A percentile compares a stretch with the other conserved stretches of the same genome.
Evolutionary conservation across 2,113 vertebrate species (phyloP).

Genomic region (Bagarius yarrelli): DNA sequence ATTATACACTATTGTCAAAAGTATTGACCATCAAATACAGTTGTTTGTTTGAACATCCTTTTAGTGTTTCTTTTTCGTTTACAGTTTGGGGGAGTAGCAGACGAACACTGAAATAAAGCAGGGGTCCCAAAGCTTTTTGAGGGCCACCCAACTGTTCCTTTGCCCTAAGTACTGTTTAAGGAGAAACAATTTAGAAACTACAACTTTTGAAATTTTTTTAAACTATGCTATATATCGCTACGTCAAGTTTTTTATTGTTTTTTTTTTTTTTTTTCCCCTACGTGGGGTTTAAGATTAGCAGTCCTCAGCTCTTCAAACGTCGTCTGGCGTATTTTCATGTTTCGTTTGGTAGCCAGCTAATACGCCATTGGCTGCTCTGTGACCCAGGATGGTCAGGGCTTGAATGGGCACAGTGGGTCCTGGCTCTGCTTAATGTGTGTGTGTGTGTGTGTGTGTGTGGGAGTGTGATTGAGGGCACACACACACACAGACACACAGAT

Average conservation of each 20-base stretch:
- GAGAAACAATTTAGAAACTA: too few relatives aligned
- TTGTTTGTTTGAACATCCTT: too few relatives aligned
- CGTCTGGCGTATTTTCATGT: not conserved
- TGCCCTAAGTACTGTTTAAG: too few relatives aligned
- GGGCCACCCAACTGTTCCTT: too few relatives aligned
- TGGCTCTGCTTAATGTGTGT: slow-evolving; percentile 41
- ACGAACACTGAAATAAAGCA: too few relatives aligned
- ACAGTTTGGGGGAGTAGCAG: too few relatives aligned
- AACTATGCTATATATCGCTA: not conserved
- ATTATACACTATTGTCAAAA: too few relatives aligned
- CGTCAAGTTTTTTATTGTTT: not conserved
- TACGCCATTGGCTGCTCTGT: slow-evolving; percentile 43
- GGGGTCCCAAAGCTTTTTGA: too few relatives aligned
- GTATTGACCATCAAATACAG: too few relatives aligned
- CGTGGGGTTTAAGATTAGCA: not conserved
- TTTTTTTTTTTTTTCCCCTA: not conserved
- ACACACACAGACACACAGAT: not conserved
- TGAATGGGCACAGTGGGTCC: slow-evolving; percentile 27
- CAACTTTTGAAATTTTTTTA: not conserved
- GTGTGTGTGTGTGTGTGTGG: slow-evolving; percentile 2
- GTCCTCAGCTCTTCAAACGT: not conserved
- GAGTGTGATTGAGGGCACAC: not conserved
- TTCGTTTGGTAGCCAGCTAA: slow-evolving; percentile 21
- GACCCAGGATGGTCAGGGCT: slow-evolving; percentile 34
- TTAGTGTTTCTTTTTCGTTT: too few relatives aligned